Conservation (phyloP, 2,797 vertebrate genomes). For the Amazona ochrocephala region DNA sequence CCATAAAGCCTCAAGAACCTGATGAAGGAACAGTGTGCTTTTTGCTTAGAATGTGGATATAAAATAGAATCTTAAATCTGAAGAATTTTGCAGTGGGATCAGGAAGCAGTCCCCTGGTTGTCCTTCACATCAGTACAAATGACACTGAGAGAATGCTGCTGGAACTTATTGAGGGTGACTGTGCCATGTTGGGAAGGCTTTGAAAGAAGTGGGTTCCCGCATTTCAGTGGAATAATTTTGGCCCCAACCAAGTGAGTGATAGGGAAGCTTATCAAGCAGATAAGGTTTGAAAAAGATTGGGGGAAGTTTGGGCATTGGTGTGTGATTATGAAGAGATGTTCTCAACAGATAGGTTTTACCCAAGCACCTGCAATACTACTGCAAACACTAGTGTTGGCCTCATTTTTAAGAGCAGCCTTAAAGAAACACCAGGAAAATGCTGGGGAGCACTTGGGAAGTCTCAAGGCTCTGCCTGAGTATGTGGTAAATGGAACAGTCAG, state of each 20-base stretch:
- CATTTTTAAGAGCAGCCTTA: neutral
- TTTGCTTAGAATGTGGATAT: neutral
- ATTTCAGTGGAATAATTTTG: neutral
- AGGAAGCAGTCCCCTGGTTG: neutral
- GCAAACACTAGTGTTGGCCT: neutral
- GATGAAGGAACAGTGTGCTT: neutral
- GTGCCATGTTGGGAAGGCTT: neutral
- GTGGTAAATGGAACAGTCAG: neutral
- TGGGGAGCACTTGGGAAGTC: neutral
- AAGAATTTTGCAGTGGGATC: neutral
- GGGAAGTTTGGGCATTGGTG: neutral
- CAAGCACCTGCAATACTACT: neutral
- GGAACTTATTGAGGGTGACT: neutral
- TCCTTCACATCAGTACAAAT: neutral
- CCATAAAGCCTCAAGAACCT: neutral
- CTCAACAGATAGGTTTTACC: neutral
- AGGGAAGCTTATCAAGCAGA: neutral
- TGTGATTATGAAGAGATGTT: neutral
- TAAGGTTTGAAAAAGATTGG: neutral
- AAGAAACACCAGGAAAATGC: neutral
- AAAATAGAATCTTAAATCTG: neutral
- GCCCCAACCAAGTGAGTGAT: neutral
- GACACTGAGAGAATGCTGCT: neutral
- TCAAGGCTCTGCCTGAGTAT: neutral
- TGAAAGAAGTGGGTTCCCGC: neutral